Evolutionary conservation across 2,797 vertebrate species (phyloP), one percentile per base, ranked within the genome.

Genomic region (Gambelia wislizenii): DNA sequence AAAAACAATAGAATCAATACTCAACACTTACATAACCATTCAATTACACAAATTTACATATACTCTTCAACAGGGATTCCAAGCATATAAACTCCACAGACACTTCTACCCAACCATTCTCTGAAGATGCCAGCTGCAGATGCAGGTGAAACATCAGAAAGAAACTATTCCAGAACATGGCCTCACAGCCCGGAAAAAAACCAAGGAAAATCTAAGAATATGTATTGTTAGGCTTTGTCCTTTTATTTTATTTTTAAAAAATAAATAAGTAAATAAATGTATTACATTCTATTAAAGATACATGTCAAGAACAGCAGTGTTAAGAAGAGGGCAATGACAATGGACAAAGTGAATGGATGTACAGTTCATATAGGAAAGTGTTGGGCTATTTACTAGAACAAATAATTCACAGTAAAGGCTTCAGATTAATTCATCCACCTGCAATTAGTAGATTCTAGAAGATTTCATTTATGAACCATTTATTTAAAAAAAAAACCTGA

Each of bases 221-320:
- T 54, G 83, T 79, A 76, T 87, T 91, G 91, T 64, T 74, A 93
- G 56, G 25, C 22, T 33, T 91, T 78, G 33, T 52, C 85, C 74
- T 84, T 84, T n/a, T n/a, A n/a, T n/a, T n/a, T n/a, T n/a, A n/a
- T n/a, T 47, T 27, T 44, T 30, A 16, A 30, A 33, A 42, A 64
- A 67, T 39, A 13, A 49, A 70, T 84, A 52, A n/a, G 18, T 16
- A 56, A 56, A 5, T 56, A 2, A 39, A 22, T 33, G 30, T 30
- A 67, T 67, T 33, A 67, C 64, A 67, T 59, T 81, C 36, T 81
- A 42, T 59, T 39, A 39, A 39, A 42, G 36, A n/a, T 76, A 30
- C 70, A 59, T 20, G 4, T 78, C 20, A 56, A 59, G 49, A 54
- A 54, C 16, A 42, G 56, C 39, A 67, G 25, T 78, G 30, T 67